Evolutionary conservation across 2,797 vertebrate genomes (phyloP).

Genomic region (Sebastes miniatus): DNA sequence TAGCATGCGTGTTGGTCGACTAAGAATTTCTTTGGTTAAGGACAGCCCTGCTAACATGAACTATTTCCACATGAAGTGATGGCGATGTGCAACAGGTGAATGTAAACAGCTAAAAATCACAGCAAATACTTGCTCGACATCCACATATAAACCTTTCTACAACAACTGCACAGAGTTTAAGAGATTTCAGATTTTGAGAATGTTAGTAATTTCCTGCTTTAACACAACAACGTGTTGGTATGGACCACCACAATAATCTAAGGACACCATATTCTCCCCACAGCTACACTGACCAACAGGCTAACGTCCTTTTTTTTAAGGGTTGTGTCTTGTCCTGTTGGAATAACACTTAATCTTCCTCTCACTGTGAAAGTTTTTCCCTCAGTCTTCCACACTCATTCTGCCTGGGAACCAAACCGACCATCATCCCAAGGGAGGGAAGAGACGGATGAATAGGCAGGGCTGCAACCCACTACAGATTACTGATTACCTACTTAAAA

Average conservation of each 20-base stretch:
- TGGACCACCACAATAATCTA: not conserved
- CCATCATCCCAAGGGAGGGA: constrained; percentile 63
- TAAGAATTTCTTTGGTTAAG: no score
- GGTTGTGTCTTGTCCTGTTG: not conserved
- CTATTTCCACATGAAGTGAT: not conserved
- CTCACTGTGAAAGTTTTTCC: constrained; percentile 21
- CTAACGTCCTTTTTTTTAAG: not conserved
- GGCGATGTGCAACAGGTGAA: no score
- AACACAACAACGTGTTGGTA: not conserved
- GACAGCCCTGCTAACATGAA: no score
- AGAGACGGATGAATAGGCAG: constrained; percentile 39
- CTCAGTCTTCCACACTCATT: constrained; percentile 20
- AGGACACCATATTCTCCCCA: not conserved
- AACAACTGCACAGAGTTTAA: not conserved
- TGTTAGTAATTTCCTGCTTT: not conserved
- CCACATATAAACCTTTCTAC: not conserved
- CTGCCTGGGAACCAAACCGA: constrained; percentile 70
- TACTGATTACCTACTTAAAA: constrained; percentile 34
- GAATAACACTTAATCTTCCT: constrained; percentile 1
- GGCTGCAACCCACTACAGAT: constrained; percentile 12
- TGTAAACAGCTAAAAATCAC: no score
- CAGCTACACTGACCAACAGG: not conserved
- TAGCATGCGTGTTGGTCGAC: no score
- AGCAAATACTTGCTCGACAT: not conserved
- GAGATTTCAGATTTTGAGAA: not conserved